Evolutionary conservation across 2,888 invertebrate genomes (phyloP), one percentile per base, ranked within the genome.

Genomic region (Ctenicera cuprea): DNA sequence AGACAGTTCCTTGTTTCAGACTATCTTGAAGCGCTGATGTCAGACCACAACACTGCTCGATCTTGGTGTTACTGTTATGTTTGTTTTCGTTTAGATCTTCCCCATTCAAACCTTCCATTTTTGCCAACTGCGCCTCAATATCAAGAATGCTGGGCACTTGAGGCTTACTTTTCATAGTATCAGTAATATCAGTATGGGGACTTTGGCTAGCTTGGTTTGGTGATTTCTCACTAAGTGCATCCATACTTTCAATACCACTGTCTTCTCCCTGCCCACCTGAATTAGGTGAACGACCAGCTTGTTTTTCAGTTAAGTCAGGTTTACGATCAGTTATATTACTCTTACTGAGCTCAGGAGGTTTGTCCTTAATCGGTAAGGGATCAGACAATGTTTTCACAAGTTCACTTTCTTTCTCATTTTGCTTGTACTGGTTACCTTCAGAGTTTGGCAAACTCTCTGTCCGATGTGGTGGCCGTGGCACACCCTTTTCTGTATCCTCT

Each of bases 211-310:
- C 94, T 85, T 95, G 95, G 86, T 95, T 95, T 50, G 84, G 84
- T 16, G 83, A 81, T 85, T 96, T 96, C 85, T 97, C 96, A 18
- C 96, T 96, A n/a, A 96, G 87, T 1, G 96, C 96, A 85, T 97
- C 96, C 96, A 96, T 96, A 41, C 95, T 95, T 86, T 96, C 96
- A 70, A 96, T 96, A 14, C 96, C 96, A 70, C 96, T 96, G 87
- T 96, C 96, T 84, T 96, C 96, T 52, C 95, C 95, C 82, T 93
- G 93, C 4, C 83, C 84, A 3, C 87, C 86, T 1, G 86, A 85
- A 76, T 85, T 86, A 12, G 87, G 87, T n/a, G 87, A 87, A 26
- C 87, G 81, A 14, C 82, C 79, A 14, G 82, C 78, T 69, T 82
- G 81, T 63, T 82, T 81, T 41, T 82, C 82, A 41, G 77, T 74